Conservation (phyloP, 2,888 invertebrate species). For the Crioceris asparagi region DNA sequence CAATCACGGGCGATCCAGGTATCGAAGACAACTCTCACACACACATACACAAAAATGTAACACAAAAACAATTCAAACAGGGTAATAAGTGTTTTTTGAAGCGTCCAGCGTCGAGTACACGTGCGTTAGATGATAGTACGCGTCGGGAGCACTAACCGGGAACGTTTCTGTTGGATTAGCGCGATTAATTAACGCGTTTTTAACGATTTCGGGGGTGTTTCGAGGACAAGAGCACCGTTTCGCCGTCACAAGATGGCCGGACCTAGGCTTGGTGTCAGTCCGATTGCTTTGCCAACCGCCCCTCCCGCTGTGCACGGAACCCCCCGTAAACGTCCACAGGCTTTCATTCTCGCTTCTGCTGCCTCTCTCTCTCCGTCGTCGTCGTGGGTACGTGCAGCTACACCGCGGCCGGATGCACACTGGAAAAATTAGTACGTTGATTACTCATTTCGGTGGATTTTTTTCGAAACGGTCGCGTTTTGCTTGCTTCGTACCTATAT, state of each 20-base stretch:
- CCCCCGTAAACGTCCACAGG: constrained; percentile 38
- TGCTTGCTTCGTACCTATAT: constrained; percentile 14
- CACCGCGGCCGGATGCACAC: constrained; percentile 39
- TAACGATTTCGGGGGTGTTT: constrained; percentile 32
- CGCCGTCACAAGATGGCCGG: constrained; percentile 41
- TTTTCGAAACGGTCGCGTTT: constrained; percentile 20
- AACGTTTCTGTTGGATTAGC: constrained; percentile 25
- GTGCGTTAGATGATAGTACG: constrained; percentile 29
- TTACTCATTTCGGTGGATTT: constrained; percentile 36
- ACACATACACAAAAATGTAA: constrained; percentile 31
- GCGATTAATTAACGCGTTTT: constrained; percentile 22
- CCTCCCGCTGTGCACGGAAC: constrained; percentile 38
- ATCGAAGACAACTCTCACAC: constrained; percentile 23
- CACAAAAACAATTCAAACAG: constrained; percentile 31
- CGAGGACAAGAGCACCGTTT: constrained; percentile 35
- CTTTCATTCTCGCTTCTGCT: constrained; percentile 40
- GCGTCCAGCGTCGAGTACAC: constrained; percentile 27
- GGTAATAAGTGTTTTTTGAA: constrained; percentile 17
- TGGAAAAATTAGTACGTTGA: constrained; percentile 35
- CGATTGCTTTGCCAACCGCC: constrained; percentile 35
- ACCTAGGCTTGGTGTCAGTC: constrained; percentile 38
- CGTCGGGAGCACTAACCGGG: constrained; percentile 26
- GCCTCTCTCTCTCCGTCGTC: constrained; percentile 14
- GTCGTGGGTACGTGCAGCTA: constrained; percentile 33
- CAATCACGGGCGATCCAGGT: constrained; percentile 10